These are phyloP conservation scores for Bemisia tabaci DNA, from an alignment of 1,140 invertebrate genomes.

Conservation along the genomic window DNA sequence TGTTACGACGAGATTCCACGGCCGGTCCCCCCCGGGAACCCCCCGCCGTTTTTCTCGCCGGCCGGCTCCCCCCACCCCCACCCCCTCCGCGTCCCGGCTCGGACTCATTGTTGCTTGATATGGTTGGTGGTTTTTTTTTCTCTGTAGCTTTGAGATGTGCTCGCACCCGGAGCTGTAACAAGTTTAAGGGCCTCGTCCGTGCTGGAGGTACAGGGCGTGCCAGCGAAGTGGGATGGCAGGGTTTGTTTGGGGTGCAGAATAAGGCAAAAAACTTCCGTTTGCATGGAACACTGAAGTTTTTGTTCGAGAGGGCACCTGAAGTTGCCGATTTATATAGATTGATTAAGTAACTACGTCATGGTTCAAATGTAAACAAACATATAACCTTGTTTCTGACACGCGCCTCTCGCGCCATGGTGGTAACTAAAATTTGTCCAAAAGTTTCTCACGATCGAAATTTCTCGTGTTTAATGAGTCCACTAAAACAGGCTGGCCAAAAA, in stretches of 20 bases:
- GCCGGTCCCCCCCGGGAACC: neutral
- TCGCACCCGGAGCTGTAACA: neutral
- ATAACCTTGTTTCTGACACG: too few species aligned
- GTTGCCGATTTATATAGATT: too few species aligned
- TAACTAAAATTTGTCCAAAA: too few species aligned
- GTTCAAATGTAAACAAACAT: too few species aligned
- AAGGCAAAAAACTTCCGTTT: too few species aligned
- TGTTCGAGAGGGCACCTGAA: neutral
- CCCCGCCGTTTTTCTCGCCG: neutral
- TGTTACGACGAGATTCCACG: neutral
- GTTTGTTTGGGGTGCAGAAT: neutral
- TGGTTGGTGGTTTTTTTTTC: neutral
- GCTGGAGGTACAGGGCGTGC: neutral
- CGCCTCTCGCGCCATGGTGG: too few species aligned
- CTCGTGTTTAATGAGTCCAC: too few species aligned
- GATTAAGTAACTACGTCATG: too few species aligned
- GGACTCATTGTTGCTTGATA: neutral
- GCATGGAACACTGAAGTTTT: neutral
- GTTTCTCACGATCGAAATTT: too few species aligned
- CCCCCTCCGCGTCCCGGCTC: neutral
- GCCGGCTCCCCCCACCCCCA: neutral
- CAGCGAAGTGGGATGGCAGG: neutral
- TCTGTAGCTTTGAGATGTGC: neutral
- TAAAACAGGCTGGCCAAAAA: too few species aligned
- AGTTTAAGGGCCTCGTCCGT: neutral